Conservation (phyloP, 2,888 invertebrate genomes). For the Gortyna flavago region DNA sequence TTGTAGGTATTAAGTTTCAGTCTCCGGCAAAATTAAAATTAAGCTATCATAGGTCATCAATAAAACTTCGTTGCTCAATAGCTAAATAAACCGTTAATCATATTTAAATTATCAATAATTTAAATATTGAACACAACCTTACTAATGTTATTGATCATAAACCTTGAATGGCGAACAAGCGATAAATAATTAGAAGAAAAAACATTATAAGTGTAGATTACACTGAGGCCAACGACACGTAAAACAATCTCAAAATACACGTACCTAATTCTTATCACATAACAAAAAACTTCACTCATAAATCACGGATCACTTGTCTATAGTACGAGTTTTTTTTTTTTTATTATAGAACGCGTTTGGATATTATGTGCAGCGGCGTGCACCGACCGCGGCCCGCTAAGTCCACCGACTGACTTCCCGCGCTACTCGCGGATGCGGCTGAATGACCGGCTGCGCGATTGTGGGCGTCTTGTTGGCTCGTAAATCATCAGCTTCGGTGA, state of each 20-base stretch:
- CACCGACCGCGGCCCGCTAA: constrained; percentile 67
- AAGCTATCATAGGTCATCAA: background rate
- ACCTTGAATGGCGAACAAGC: constrained; percentile 47
- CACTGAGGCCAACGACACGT: constrained; percentile 43
- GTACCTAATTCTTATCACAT: constrained; percentile 64
- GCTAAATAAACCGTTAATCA: constrained; percentile 41
- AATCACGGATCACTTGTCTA: constrained; percentile 62
- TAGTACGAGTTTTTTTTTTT: constrained; percentile 53
- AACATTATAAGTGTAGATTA: constrained; percentile 3
- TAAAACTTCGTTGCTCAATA: constrained; percentile 45
- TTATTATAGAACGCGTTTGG: constrained; percentile 50
- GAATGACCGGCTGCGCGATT: constrained; percentile 61
- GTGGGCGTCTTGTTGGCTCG: constrained; percentile 63
- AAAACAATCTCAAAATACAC: constrained; percentile 54
- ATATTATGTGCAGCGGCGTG: constrained; percentile 54
- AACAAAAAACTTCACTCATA: constrained; percentile 60
- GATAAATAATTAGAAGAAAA: constrained; percentile 28
- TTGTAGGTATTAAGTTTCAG: background rate
- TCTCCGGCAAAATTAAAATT: constrained; percentile 1
- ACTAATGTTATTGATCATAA: constrained; percentile 35
- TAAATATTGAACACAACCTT: constrained; percentile 42
- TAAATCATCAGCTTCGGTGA: constrained; percentile 62
- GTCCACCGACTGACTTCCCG: constrained; percentile 67
- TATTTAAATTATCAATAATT: constrained; percentile 37
- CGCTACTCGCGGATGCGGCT: constrained; percentile 64